A percentile compares a stretch with the other conserved stretches of the same genome.
Evolutionary conservation across 2,888 invertebrate species (phyloP).

Genomic region (Ischnura elegans): DNA sequence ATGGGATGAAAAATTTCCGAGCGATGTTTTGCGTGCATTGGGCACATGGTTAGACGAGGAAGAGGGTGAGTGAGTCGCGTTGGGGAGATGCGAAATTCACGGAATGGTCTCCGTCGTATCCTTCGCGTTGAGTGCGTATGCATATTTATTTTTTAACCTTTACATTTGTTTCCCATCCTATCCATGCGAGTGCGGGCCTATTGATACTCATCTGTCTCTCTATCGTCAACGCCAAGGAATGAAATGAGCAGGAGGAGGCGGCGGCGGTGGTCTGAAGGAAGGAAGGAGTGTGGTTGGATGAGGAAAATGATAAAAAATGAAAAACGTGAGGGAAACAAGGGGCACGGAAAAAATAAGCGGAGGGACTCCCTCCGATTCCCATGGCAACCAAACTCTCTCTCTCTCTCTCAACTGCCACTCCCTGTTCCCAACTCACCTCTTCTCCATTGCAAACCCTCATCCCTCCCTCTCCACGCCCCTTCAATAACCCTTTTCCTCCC

Average conservation of each 20-base stretch:
- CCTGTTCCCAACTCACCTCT: background rate
- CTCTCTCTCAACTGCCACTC: conserved; percentile 3
- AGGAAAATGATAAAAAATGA: background rate
- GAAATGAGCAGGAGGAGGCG: background rate
- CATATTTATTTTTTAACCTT: background rate
- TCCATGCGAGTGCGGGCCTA: background rate
- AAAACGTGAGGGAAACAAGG: background rate
- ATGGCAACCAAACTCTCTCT: conserved; percentile 45
- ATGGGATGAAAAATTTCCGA: conserved; percentile 58
- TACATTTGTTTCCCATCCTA: conserved; percentile 40
- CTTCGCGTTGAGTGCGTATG: background rate
- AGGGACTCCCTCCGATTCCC: conserved; percentile 51
- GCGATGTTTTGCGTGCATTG: background rate
- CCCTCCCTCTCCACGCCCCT: background rate
- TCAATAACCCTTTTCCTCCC: background rate
- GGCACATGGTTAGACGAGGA: too few species aligned
- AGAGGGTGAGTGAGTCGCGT: too few species aligned
- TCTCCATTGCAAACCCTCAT: background rate
- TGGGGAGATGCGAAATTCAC: background rate
- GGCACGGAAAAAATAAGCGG: background rate
- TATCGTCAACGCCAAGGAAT: conserved; percentile 19
- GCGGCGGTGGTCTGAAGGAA: too few species aligned
- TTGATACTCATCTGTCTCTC: too few species aligned
- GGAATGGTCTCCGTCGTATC: conserved; percentile 25
- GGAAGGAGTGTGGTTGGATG: too few species aligned